Evolutionary conservation across 2,797 vertebrate species (phyloP).

Genomic region (Spea hammondii): DNA sequence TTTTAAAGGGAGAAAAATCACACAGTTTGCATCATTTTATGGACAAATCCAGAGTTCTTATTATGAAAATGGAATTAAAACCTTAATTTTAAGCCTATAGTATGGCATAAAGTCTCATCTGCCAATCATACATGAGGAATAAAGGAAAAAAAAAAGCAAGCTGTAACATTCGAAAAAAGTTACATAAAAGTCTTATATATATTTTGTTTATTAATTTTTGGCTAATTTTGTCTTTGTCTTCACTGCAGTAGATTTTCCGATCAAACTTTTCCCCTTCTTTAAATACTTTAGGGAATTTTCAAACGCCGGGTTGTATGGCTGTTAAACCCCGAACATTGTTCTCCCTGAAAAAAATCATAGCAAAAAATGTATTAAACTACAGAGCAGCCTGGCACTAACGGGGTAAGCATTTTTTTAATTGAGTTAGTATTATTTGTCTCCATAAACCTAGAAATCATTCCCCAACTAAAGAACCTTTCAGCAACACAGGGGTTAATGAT

Average conservation of each 20-base stretch:
- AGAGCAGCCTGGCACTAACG: conserved; percentile 97
- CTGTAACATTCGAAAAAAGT: conserved; percentile 81
- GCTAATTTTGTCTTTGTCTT: conserved; percentile 99
- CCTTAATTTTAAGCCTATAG: conserved; percentile 9
- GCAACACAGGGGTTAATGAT: background rate
- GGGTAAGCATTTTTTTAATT: conserved; percentile 59
- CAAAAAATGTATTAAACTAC: conserved; percentile 99
- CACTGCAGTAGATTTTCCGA: conserved; percentile 99
- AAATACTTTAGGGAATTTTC: conserved; percentile 99
- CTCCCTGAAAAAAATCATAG: conserved; percentile 99
- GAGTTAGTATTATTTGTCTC: conserved; percentile 19
- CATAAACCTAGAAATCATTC: conserved; percentile 1
- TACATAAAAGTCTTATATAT: conserved; percentile 73
- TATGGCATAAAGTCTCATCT: conserved; percentile 58
- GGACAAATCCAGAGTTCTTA: conserved; percentile 25
- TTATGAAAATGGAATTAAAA: conserved; percentile 38
- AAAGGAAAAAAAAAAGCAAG: conserved; percentile 67
- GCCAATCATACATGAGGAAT: conserved; percentile 62
- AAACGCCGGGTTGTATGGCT: conserved; percentile 99
- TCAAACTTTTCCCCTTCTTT: conserved; percentile 99
- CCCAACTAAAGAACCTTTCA: background rate
- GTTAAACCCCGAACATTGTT: conserved; percentile 99
- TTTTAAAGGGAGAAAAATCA: conserved; percentile 68
- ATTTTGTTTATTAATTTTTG: conserved; percentile 64
- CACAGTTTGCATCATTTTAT: conserved; percentile 64